phyloP scores from a whole-genome alignment of 2,797 vertebrate species.

The Fratercula arctica region DNA sequence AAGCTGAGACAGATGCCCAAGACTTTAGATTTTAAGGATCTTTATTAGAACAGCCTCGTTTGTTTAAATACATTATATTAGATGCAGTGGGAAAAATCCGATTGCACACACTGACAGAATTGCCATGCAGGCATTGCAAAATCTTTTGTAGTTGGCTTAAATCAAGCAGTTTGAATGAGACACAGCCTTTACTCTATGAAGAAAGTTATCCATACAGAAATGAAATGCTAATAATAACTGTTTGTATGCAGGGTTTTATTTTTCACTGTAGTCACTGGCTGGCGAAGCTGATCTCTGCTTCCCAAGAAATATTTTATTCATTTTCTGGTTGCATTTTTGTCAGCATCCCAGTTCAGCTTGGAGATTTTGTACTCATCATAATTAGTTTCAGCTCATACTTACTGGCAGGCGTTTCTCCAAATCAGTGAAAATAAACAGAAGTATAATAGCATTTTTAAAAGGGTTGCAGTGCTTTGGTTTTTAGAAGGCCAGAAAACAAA shows the following conservation, averaged over 20 bases:
- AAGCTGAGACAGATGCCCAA: neutral
- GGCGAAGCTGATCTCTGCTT: constrained; percentile 15
- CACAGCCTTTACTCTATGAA: constrained; percentile 13
- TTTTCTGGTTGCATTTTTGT: constrained; percentile 73
- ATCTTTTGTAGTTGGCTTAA: constrained; percentile 35
- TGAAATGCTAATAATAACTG: constrained; percentile 52
- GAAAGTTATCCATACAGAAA: constrained; percentile 39
- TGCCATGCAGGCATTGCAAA: neutral
- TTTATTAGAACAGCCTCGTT: neutral
- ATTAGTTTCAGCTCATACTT: constrained; percentile 75
- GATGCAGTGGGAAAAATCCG: neutral
- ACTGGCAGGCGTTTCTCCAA: constrained; percentile 28
- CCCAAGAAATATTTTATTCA: constrained; percentile 68
- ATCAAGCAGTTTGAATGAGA: constrained; percentile 40
- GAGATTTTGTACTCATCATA: constrained; percentile 56
- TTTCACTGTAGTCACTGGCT: constrained; percentile 16
- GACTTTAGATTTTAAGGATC: neutral
- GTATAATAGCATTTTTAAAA: neutral
- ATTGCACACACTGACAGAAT: neutral
- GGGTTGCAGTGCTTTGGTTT: neutral
- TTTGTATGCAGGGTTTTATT: constrained; percentile 39
- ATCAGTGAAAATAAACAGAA: constrained; percentile 48
- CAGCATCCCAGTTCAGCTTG: constrained; percentile 59
- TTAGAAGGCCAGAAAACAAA: neutral
- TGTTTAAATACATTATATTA: neutral